Percentiles rank a stretch among this genome's conserved stretches.
These are phyloP conservation scores for Drosophila yakuba DNA, from an alignment of 1,140 invertebrate genomes.

Conservation along the genomic window DNA sequence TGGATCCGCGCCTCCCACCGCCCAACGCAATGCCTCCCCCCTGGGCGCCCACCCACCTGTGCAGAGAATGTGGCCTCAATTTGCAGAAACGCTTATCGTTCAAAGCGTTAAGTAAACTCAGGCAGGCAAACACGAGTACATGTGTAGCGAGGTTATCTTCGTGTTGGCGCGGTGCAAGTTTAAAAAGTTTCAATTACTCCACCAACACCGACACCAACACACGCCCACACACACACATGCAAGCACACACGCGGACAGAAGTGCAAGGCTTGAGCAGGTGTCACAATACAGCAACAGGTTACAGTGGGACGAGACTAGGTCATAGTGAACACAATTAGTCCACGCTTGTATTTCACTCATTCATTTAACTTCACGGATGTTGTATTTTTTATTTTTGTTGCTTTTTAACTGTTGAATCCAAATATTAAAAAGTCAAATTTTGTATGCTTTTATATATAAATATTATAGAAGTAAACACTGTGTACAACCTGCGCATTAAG, in stretches of 20 bases:
- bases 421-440: no score
- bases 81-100: conserved; percentile 70
- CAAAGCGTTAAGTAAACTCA: conserved; percentile 65
- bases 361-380: no score
- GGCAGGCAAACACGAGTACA: conserved; percentile 29
- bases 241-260: not conserved
- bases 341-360: no score
- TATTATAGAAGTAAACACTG: not conserved
- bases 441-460: no score
- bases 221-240: not conserved
- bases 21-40: not conserved
- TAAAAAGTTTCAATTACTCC: conserved; percentile 58
- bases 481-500: not conserved
- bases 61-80: conserved; percentile 62
- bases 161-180: conserved; percentile 44
- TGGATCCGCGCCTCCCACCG: not conserved
- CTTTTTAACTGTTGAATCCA: no score
- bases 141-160: conserved; percentile 31
- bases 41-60: conserved; percentile 19
- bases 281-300: conserved; percentile 33
- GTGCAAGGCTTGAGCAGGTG: conserved; percentile 46
- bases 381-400: no score
- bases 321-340: not conserved
- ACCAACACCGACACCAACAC: conserved; percentile 27
- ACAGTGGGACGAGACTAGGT: conserved; percentile 31